Percentiles rank a stretch among this genome's conserved stretches.
Evolutionary conservation across 1,140 invertebrate species (phyloP).

Genomic region (Eufriesea mexicana): DNA sequence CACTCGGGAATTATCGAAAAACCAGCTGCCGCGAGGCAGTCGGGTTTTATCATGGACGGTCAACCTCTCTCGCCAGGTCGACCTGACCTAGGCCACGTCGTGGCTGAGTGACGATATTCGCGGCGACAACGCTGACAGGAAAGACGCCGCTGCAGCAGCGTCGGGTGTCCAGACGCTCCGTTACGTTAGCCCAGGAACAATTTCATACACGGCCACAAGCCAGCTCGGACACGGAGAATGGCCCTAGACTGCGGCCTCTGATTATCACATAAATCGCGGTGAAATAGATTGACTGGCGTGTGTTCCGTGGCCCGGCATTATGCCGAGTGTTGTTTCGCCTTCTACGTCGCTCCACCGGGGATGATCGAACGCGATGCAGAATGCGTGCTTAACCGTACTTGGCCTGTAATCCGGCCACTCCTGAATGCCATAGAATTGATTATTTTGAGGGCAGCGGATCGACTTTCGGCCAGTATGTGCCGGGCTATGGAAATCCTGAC

Average conservation of each 20-base stretch:
- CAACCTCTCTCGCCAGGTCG: too few species aligned
- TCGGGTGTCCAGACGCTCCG: background rate
- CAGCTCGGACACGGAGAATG: background rate
- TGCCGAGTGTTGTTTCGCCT: slow-evolving; percentile 42
- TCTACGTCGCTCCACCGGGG: background rate
- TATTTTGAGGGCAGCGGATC: background rate
- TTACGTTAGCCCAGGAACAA: slow-evolving; percentile 7
- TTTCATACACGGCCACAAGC: slow-evolving; percentile 33
- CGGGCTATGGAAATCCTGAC: background rate
- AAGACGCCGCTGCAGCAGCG: background rate
- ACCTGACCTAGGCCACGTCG: too few species aligned
- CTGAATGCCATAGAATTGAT: background rate
- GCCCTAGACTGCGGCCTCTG: slow-evolving; percentile 5
- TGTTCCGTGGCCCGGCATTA: slow-evolving; percentile 17
- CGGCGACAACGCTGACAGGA: slow-evolving; percentile 13
- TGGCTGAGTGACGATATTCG: background rate
- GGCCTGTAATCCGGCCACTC: too few species aligned
- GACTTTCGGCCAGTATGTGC: background rate
- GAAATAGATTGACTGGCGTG: slow-evolving; percentile 9
- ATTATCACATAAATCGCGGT: slow-evolving; percentile 47
- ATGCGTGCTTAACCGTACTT: background rate
- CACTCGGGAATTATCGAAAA: background rate
- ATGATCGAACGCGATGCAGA: background rate
- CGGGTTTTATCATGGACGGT: background rate
- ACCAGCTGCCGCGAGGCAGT: too few species aligned